Evolutionary conservation across 2,888 invertebrate genomes (phyloP).

Genomic region (Caenorhabditis doughertyi): DNA sequence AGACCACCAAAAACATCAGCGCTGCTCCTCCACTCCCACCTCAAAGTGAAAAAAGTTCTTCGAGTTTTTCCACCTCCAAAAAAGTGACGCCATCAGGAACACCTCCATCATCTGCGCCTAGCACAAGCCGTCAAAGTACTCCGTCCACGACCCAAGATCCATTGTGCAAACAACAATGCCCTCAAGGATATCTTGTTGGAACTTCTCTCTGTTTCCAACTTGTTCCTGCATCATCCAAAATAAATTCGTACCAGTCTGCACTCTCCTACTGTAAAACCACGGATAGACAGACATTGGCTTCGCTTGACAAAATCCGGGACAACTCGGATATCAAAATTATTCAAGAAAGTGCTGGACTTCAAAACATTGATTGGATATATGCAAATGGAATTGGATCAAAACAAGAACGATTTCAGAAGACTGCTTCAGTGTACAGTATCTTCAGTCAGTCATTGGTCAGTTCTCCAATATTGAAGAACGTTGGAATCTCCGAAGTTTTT

Average conservation of each 20-base stretch:
- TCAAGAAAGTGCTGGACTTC: conserved; percentile 17
- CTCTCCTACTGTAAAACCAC: conserved; percentile 8
- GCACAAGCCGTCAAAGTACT: too few relatives aligned
- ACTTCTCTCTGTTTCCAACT: conserved; percentile 18
- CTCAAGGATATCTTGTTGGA: conserved; percentile 4
- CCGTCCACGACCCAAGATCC: conserved; percentile 5
- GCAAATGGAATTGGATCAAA: conserved; percentile 35
- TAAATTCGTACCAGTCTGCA: conserved; percentile 7
- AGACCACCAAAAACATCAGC: too few relatives aligned
- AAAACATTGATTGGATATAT: conserved; percentile 27
- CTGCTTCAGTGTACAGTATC: conserved; percentile 28
- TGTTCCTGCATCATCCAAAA: neutral
- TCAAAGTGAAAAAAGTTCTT: too few relatives aligned
- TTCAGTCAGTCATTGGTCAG: conserved; percentile 21
- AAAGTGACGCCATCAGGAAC: too few relatives aligned
- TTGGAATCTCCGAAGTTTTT: conserved; percentile 11
- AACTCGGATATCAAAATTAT: conserved; percentile 20
- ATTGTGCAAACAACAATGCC: neutral
- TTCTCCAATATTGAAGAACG: conserved; percentile 3
- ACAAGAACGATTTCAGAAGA: conserved; percentile 21
- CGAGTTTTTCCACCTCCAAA: too few relatives aligned
- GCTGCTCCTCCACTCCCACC: too few relatives aligned
- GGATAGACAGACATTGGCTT: conserved; percentile 23
- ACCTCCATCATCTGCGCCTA: too few relatives aligned
- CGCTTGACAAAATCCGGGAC: conserved; percentile 17